phyloP scores from a whole-genome alignment of 23 tunicate genomes.

The Trididemnum nubilum region DNA sequence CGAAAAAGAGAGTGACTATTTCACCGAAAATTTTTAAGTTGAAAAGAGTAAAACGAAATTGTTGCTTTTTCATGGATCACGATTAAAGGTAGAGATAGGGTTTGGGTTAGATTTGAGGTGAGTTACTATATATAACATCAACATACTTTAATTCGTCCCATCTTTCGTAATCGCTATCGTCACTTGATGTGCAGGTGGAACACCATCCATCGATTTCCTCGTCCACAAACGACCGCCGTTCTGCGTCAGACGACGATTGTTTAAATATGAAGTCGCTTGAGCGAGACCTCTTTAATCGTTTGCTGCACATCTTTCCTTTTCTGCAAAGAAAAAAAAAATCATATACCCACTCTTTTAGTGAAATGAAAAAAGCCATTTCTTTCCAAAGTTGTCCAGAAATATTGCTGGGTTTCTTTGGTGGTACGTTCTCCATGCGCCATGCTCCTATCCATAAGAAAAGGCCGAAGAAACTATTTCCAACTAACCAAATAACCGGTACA shows the following conservation, averaged over 20 bases:
- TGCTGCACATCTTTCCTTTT: slow-evolving; percentile 54
- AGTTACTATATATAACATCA: too few species aligned
- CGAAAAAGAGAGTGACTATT: too few species aligned
- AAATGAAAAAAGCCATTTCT: background rate
- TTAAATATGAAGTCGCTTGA: slow-evolving; percentile 80
- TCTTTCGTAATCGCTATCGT: slow-evolving; percentile 97
- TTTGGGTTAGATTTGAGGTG: too few species aligned
- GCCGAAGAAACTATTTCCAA: too few species aligned
- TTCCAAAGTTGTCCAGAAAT: too few species aligned
- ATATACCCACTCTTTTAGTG: too few species aligned
- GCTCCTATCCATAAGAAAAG: too few species aligned
- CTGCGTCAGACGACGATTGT: slow-evolving; percentile 22
- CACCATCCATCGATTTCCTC: slow-evolving; percentile 93
- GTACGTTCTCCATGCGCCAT: too few species aligned
- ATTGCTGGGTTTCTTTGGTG: too few species aligned
- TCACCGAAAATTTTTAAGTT: background rate
- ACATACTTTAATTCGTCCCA: slow-evolving; percentile 78
- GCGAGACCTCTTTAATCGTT: slow-evolving; percentile 76
- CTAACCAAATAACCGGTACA: too few species aligned
- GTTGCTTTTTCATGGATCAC: background rate
- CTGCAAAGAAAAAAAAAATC: background rate
- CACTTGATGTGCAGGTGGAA: slow-evolving; percentile 95
- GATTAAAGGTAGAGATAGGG: too few species aligned
- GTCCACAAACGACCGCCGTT: slow-evolving; percentile 23
- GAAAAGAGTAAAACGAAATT: background rate